Percentiles rank a stretch among this genome's conserved stretches.
Evolutionary conservation across 2,888 invertebrate genomes (phyloP).

Genomic region (Chorisops tibialis): DNA sequence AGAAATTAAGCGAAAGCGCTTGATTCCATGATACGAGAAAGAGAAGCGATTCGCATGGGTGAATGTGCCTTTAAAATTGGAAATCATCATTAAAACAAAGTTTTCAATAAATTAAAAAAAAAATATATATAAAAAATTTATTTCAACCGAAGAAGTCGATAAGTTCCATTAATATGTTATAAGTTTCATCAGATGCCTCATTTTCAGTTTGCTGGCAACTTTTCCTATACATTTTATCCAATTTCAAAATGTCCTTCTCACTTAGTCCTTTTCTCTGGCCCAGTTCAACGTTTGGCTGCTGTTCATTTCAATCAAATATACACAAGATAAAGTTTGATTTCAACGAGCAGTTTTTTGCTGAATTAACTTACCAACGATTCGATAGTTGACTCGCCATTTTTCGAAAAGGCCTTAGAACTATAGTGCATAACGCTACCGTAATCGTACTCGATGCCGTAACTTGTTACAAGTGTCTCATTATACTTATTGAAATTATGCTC

Average conservation of each 20-base stretch:
- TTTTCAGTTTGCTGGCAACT: constrained; percentile 41
- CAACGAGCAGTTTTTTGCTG: neutral
- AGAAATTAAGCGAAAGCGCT: too few species aligned
- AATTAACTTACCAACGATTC: constrained; percentile 53
- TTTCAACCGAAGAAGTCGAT: constrained; percentile 5
- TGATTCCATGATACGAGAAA: too few species aligned
- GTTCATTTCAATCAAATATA: constrained; percentile 51
- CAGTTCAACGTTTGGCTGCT: constrained; percentile 46
- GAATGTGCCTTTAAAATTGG: too few species aligned
- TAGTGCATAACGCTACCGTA: constrained; percentile 74
- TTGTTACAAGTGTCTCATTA: constrained; percentile 60
- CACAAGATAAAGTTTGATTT: constrained; percentile 18
- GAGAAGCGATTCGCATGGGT: too few species aligned
- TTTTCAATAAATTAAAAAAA: too few species aligned
- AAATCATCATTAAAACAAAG: too few species aligned
- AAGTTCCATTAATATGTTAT: constrained; percentile 6
- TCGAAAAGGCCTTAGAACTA: constrained; percentile 63
- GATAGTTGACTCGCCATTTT: constrained; percentile 65
- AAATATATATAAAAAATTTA: too few species aligned
- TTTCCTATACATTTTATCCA: constrained; percentile 56
- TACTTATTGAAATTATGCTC: constrained; percentile 65
- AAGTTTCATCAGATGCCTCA: neutral
- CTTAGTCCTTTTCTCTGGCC: constrained; percentile 58
- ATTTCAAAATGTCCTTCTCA: constrained; percentile 54
- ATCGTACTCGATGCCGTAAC: constrained; percentile 67